Evolutionary conservation across 2,797 vertebrate genomes (phyloP).

Genomic region (Calcarius lapponicus): DNA sequence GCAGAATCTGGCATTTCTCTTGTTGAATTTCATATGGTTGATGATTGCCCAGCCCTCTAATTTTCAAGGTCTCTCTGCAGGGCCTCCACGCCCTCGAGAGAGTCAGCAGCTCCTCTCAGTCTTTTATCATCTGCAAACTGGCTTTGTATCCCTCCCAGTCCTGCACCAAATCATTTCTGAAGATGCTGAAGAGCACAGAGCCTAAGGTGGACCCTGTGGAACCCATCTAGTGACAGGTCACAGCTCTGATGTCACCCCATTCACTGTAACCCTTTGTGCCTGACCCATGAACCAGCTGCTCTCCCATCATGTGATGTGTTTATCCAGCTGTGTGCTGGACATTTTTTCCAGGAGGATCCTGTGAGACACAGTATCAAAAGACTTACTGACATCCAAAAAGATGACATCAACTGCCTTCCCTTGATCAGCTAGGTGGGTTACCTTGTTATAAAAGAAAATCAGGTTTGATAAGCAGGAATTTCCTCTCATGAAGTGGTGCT

Average conservation of each 20-base stretch:
- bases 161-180: background rate
- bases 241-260: background rate
- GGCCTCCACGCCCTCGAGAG: fast-evolving
- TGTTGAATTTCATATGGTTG: background rate
- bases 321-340: background rate
- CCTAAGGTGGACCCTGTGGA: background rate
- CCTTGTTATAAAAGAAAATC: background rate
- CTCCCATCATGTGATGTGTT: no score
- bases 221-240: background rate
- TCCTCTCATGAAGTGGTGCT: background rate
- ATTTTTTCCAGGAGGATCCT: background rate
- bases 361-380: background rate
- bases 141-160: background rate
- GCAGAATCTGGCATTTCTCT: no score
- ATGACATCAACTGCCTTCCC: background rate
- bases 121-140: background rate
- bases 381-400: background rate
- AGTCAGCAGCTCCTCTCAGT: background rate
- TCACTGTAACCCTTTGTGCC: background rate
- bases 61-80: background rate
- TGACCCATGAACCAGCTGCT: background rate
- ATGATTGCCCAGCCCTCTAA: background rate
- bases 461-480: background rate
- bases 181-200: background rate
- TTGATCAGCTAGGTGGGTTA: background rate